phyloP scores from a whole-genome alignment of 2,113 vertebrate species.

The Ameiurus melas region DNA sequence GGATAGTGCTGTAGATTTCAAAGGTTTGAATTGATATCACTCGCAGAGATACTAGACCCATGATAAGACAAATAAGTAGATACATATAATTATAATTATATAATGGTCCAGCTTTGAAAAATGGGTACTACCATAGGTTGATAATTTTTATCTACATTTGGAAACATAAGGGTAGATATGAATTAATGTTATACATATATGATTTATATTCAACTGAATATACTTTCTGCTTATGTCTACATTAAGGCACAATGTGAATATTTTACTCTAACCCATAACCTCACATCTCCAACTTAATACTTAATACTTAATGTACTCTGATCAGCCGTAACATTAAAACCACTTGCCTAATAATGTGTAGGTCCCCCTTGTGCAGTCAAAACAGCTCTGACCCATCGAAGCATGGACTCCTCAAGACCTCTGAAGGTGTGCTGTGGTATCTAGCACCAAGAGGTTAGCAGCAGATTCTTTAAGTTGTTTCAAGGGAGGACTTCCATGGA shows the following conservation, averaged over 20 bases:
- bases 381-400: no score
- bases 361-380: no score
- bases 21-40: conserved; percentile 15
- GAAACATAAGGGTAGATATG: neutral
- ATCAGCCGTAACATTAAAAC: no score
- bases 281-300: neutral
- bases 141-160: neutral
- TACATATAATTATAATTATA: neutral
- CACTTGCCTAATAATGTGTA: no score
- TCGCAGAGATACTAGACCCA: neutral
- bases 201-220: neutral
- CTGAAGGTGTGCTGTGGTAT: no score
- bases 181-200: neutral
- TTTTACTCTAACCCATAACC: neutral
- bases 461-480: no score
- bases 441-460: no score
- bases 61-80: neutral
- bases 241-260: neutral
- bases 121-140: neutral
- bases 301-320: neutral
- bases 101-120: neutral
- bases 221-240: neutral
- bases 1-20: conserved; percentile 14
- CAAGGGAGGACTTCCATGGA: no score
- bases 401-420: no score